These are phyloP conservation scores for Saguinus midas DNA, from an alignment of 2,113 vertebrate genomes.

Conservation along the genomic window DNA sequence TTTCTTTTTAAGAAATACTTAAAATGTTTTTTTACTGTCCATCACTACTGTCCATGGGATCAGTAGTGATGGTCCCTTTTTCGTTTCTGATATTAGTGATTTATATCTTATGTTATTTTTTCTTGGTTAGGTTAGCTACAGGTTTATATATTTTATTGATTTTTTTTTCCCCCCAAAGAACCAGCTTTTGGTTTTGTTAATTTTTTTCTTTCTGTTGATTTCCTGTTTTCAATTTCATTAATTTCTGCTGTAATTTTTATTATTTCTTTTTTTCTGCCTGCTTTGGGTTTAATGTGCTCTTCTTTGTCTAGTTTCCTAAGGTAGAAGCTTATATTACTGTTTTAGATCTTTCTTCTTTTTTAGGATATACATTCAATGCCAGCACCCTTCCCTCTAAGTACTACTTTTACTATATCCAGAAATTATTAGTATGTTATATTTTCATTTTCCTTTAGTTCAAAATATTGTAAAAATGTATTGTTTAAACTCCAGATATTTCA, in stretches of 20 bases:
- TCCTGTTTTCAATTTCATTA: background rate
- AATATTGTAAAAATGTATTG: background rate
- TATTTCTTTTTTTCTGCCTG: background rate
- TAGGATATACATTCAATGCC: background rate
- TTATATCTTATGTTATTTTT: background rate
- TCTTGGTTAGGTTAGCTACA: background rate
- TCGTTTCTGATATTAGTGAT: background rate
- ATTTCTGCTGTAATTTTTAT: background rate
- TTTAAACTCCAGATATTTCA: constrained; percentile 12
- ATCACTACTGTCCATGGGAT: background rate
- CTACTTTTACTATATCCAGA: background rate
- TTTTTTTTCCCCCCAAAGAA: background rate
- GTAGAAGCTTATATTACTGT: background rate
- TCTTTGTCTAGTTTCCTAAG: constrained; percentile 17
- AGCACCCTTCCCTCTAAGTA: background rate
- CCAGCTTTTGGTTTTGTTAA: background rate
- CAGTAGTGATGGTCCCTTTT: background rate
- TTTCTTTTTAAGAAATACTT: background rate
- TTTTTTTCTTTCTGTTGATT: background rate
- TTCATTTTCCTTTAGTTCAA: constrained; percentile 1
- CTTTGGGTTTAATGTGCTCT: background rate
- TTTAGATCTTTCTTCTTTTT: background rate
- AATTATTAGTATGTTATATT: background rate
- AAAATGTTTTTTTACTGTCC: background rate
- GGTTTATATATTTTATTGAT: background rate